Percentiles rank a stretch among this genome's conserved stretches.
These are phyloP conservation scores for Spisula subtruncata DNA, from an alignment of 2,888 invertebrate species.

Conservation along the genomic window DNA sequence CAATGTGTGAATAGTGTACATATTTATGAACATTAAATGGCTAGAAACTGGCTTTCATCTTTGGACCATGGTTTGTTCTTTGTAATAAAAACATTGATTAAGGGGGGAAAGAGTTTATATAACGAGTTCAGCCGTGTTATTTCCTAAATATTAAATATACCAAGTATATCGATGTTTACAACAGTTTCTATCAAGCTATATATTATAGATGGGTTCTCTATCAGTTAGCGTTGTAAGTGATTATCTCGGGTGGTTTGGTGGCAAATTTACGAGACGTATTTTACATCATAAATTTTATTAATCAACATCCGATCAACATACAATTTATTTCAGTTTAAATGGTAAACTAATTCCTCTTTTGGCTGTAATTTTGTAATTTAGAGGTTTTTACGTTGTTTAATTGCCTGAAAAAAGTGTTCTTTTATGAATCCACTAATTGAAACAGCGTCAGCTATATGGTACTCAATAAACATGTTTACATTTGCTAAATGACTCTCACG, in stretches of 20 bases:
- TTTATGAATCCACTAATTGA: conserved; percentile 17
- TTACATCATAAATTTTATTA: background rate
- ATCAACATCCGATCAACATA: background rate
- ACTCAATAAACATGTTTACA: background rate
- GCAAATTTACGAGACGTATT: background rate
- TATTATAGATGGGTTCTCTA: too few relatives aligned
- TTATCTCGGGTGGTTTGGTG: background rate
- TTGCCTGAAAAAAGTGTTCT: background rate
- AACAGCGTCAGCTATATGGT: background rate
- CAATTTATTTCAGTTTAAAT: background rate
- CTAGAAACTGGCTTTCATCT: too few relatives aligned
- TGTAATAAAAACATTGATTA: too few relatives aligned
- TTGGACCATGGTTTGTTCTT: too few relatives aligned
- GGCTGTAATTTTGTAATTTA: background rate
- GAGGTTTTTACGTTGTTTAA: background rate
- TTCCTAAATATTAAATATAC: too few relatives aligned
- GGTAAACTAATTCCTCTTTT: background rate
- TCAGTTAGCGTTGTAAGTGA: too few relatives aligned
- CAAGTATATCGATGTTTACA: too few relatives aligned
- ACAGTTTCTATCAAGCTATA: too few relatives aligned
- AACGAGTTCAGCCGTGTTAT: too few relatives aligned
- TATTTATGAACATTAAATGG: too few relatives aligned
- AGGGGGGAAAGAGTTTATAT: too few relatives aligned
- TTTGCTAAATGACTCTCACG: background rate
- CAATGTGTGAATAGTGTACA: too few relatives aligned